Evolutionary conservation across 2,888 invertebrate genomes (phyloP).

Genomic region (Calliopum simillimum): DNA sequence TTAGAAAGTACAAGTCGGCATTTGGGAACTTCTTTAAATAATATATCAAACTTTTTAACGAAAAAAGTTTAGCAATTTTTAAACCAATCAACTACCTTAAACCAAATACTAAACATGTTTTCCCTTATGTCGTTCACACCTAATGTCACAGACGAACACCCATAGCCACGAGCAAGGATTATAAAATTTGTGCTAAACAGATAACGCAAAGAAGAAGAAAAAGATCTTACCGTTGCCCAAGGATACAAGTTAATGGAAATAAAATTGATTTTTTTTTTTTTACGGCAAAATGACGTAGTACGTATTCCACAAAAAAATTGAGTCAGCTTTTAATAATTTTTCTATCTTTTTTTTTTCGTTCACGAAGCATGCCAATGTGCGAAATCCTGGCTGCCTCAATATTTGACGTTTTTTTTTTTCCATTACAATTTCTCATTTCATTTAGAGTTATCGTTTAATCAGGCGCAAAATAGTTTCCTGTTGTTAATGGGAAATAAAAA

Average conservation of each 20-base stretch:
- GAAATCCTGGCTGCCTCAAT: not conserved
- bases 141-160: not conserved
- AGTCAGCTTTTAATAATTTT: not conserved
- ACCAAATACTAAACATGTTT: not conserved
- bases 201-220: constrained; percentile 10
- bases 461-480: constrained; percentile 33
- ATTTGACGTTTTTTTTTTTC: too few relatives aligned
- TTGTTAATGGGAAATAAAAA: constrained; percentile 23
- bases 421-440: not conserved
- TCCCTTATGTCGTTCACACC: constrained; percentile 19
- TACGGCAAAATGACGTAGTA: not conserved
- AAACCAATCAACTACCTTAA: not conserved
- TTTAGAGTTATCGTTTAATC: constrained; percentile 22
- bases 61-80: not conserved
- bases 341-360: not conserved
- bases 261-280: constrained; percentile 22
- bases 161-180: not conserved
- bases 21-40: too few relatives aligned
- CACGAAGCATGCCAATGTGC: not conserved
- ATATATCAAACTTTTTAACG: too few relatives aligned
- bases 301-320: too few relatives aligned
- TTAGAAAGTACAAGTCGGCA: too few relatives aligned
- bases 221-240: constrained; percentile 7
- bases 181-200: constrained; percentile 26
- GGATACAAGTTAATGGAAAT: constrained; percentile 20